phyloP scores from a whole-genome alignment of 2,113 vertebrate species.

The Columba janthina region DNA sequence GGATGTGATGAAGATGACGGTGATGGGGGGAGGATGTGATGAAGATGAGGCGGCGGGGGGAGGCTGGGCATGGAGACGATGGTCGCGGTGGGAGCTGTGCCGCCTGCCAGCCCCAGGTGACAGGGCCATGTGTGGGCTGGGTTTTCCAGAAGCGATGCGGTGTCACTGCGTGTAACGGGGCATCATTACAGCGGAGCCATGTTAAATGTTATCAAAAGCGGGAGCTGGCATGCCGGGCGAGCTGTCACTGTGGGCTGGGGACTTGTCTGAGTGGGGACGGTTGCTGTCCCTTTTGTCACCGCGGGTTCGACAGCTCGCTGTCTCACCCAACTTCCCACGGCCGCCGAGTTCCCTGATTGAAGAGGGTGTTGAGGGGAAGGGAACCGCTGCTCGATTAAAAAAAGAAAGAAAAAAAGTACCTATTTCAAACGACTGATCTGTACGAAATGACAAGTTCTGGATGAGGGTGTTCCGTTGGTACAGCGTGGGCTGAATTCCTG shows the following conservation, averaged over 20 bases:
- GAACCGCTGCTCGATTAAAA: accelerated
- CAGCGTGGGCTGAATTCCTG: not conserved
- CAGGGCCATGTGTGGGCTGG: too few species aligned
- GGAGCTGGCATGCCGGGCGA: not conserved
- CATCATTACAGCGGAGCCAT: not conserved
- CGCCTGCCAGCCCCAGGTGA: not conserved
- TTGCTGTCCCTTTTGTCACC: not conserved
- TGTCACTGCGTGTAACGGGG: not conserved
- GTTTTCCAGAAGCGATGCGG: too few species aligned
- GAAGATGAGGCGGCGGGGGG: too few species aligned
- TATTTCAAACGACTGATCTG: not conserved
- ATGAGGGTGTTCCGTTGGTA: not conserved
- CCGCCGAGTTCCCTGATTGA: not conserved
- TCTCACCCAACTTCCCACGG: not conserved
- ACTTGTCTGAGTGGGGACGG: not conserved
- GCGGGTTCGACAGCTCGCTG: not conserved
- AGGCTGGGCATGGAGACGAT: too few species aligned
- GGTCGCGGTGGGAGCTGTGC: constrained; percentile 7
- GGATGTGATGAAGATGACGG: too few species aligned
- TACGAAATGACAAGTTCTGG: not conserved
- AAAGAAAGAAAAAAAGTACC: too few species aligned
- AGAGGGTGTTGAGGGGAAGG: not conserved
- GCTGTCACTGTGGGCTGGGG: not conserved
- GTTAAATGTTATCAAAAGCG: not conserved
- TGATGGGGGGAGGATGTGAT: too few species aligned